Conservation (phyloP, 2,888 invertebrate genomes). For the Strigamia crassipes region DNA sequence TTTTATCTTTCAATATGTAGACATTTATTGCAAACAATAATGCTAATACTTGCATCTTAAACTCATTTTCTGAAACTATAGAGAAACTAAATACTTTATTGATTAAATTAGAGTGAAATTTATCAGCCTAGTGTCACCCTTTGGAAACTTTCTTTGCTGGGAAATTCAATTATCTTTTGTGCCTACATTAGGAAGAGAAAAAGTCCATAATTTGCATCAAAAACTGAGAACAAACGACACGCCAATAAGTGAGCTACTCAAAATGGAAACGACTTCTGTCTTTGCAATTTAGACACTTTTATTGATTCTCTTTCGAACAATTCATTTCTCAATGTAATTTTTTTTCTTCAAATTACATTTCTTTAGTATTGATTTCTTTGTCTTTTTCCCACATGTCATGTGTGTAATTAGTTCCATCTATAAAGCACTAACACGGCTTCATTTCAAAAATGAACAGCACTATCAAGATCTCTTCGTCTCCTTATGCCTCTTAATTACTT, state of each 20-base stretch:
- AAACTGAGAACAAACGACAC: slow-evolving; percentile 32
- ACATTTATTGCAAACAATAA: background rate
- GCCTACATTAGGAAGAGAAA: background rate
- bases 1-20: background rate
- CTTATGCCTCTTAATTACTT: slow-evolving; percentile 29
- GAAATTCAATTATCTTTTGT: slow-evolving; percentile 30
- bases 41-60: background rate
- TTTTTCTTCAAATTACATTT: background rate
- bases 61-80: background rate
- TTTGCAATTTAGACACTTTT: slow-evolving; percentile 26
- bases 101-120: slow-evolving; percentile 7
- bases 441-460: slow-evolving; percentile 34
- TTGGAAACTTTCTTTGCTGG: background rate
- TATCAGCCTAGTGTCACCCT: background rate
- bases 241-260: slow-evolving; percentile 27
- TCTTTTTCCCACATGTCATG: slow-evolving; percentile 38
- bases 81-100: background rate
- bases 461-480: slow-evolving; percentile 9
- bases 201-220: slow-evolving; percentile 33
- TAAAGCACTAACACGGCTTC: slow-evolving; percentile 16
- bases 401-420: slow-evolving; percentile 40
- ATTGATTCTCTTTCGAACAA: slow-evolving; percentile 33
- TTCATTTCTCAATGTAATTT: background rate
- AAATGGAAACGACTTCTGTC: slow-evolving; percentile 28
- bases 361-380: slow-evolving; percentile 17